Percentiles rank a stretch among this genome's conserved stretches.
These are phyloP conservation scores for Pollicipes pollicipes DNA, from an alignment of 1,140 invertebrate species.

Conservation along the genomic window DNA sequence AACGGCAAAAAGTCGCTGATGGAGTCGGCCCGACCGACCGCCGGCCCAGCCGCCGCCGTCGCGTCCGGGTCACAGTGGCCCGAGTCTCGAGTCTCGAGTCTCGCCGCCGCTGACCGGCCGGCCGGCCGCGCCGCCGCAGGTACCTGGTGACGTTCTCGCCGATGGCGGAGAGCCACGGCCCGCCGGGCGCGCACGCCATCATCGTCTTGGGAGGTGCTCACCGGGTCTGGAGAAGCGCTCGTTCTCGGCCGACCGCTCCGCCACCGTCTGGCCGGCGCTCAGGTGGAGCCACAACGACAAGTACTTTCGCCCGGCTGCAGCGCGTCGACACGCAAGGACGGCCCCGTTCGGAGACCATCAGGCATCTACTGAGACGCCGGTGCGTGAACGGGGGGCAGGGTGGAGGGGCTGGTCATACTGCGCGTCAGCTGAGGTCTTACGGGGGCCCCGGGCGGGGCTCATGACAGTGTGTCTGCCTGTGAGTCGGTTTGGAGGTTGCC, in stretches of 20 bases:
- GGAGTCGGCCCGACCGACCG: too few relatives aligned
- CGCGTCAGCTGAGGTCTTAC: conserved; percentile 7
- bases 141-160: conserved; percentile 86
- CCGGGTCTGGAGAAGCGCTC: conserved; percentile 76
- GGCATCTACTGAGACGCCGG: conserved; percentile 89
- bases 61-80: too few relatives aligned
- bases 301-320: conserved; percentile 75
- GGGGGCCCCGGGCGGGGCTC: neutral
- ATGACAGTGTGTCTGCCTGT: neutral
- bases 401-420: conserved; percentile 1
- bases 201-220: conserved; percentile 86
- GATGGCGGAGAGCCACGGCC: conserved; percentile 33
- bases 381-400: conserved; percentile 26
- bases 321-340: conserved; percentile 24
- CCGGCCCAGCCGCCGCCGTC: too few relatives aligned
- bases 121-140: too few relatives aligned
- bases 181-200: conserved; percentile 41
- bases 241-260: conserved; percentile 54
- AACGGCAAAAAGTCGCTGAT: too few relatives aligned
- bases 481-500: neutral
- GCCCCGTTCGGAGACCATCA: conserved; percentile 48
- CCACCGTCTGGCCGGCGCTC: conserved; percentile 76
- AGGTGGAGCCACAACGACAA: conserved; percentile 95
- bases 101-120: too few relatives aligned
- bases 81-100: too few relatives aligned